A percentile compares a stretch with the other conserved stretches of the same genome.
These are phyloP conservation scores for Dolichallabes microphthalmus DNA, from an alignment of 2,113 vertebrate species.

Conservation along the genomic window DNA sequence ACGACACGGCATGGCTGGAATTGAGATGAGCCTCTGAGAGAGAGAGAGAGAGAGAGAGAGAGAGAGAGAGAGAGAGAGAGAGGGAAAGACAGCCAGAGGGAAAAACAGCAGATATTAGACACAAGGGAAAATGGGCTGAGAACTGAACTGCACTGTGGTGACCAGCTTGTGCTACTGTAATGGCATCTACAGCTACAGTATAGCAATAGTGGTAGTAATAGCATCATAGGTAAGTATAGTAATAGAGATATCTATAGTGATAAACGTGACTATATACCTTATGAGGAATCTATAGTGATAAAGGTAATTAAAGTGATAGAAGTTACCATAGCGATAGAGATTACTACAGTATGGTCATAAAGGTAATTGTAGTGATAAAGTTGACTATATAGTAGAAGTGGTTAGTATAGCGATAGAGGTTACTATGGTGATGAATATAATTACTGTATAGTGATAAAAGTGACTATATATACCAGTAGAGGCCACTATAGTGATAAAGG, in stretches of 20 bases:
- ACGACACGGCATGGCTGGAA: slow-evolving; percentile 25
- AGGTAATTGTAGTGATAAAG: background rate
- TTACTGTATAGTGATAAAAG: background rate
- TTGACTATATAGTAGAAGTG: background rate
- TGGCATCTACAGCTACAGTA: background rate
- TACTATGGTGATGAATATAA: background rate
- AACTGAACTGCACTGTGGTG: background rate
- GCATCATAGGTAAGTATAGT: background rate
- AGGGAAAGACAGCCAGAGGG: background rate
- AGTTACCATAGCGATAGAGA: background rate
- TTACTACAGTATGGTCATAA: background rate
- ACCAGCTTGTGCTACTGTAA: background rate
- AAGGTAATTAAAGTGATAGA: background rate
- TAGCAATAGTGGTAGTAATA: background rate
- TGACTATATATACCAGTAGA: background rate
- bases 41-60: background rate
- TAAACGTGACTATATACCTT: background rate
- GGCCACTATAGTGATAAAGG: background rate
- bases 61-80: background rate
- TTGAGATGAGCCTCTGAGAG: slow-evolving; percentile 25
- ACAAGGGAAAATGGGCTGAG: slow-evolving; percentile 1
- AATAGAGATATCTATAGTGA: background rate
- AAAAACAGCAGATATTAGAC: background rate
- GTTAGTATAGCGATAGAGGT: background rate
- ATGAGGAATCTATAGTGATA: background rate